phyloP scores from a whole-genome alignment of 2,797 vertebrate species.

The Anguilla obscura region DNA sequence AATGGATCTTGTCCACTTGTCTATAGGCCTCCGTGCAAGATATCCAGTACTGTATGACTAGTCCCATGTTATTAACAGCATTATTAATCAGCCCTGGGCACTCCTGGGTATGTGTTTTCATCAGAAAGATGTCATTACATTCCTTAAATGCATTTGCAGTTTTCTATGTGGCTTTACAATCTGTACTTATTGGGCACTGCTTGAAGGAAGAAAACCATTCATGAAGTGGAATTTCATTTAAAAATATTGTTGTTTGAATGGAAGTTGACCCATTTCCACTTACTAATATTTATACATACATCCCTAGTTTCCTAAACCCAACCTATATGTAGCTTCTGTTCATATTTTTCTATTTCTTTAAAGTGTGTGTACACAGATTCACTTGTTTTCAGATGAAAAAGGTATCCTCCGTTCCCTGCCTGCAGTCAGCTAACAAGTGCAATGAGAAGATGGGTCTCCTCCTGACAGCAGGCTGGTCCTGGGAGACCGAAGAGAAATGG shows the following conservation, averaged over 20 bases:
- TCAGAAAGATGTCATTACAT: not conserved
- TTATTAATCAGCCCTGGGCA: not conserved
- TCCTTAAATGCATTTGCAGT: not conserved
- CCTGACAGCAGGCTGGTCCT: conserved; percentile 53
- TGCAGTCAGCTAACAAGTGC: conserved; percentile 41
- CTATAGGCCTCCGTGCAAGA: not conserved
- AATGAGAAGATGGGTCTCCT: conserved; percentile 44
- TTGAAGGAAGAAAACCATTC: not conserved
- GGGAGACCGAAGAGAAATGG: conserved; percentile 52
- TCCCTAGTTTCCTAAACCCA: not conserved
- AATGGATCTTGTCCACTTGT: not conserved
- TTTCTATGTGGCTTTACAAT: not conserved
- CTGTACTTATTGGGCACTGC: not conserved
- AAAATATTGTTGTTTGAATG: too few relatives aligned
- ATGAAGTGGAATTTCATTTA: not conserved
- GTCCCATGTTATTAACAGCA: not conserved
- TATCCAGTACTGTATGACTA: not conserved
- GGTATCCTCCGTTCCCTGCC: not conserved
- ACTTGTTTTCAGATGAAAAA: not conserved
- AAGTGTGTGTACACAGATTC: not conserved
- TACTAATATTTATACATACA: not conserved
- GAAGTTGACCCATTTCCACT: not conserved
- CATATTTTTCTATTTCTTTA: not conserved
- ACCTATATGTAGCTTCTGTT: not conserved
- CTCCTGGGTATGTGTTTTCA: not conserved